A percentile compares a stretch with the other conserved stretches of the same genome.
phyloP scores from a whole-genome alignment of 2,797 vertebrate genomes.

The Enteromius afrohamiltoni region DNA sequence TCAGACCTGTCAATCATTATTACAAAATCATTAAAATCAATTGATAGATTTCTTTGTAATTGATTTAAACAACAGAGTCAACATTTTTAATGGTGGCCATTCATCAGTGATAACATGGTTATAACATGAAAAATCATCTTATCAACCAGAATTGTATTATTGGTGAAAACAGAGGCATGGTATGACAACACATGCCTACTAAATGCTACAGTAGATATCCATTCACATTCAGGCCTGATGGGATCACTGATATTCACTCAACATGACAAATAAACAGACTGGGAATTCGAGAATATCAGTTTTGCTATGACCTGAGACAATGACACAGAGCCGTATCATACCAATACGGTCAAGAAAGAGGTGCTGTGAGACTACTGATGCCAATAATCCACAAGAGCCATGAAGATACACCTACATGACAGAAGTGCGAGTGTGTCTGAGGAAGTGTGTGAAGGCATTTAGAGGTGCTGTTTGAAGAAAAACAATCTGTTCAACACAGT shows the following conservation, averaged over 20 bases:
- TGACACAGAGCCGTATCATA: not conserved
- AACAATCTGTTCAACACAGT: conserved; percentile 51
- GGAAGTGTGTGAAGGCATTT: conserved; percentile 19
- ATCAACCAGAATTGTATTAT: not conserved
- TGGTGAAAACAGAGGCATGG: not conserved
- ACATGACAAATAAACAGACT: conserved; percentile 21
- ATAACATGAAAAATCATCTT: not conserved
- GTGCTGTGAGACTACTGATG: not conserved
- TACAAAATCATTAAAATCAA: not conserved
- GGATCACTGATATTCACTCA: not conserved
- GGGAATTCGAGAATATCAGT: not conserved
- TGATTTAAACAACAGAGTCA: not conserved
- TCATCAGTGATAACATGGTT: not conserved
- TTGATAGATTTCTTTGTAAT: not conserved
- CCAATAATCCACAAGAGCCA: conserved; percentile 9
- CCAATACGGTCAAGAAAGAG: not conserved
- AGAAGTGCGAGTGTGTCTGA: not conserved
- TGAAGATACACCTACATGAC: not conserved
- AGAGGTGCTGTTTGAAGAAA: conserved; percentile 41
- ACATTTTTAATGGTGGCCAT: not conserved
- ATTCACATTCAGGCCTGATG: not conserved
- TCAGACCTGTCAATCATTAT: no score
- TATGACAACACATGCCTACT: not conserved
- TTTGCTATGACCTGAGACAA: not conserved
- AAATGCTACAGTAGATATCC: not conserved